A percentile compares a stretch with the other conserved stretches of the same genome.
Evolutionary conservation across 2,888 invertebrate genomes (phyloP).

Genomic region (Muschampia plurimacula): DNA sequence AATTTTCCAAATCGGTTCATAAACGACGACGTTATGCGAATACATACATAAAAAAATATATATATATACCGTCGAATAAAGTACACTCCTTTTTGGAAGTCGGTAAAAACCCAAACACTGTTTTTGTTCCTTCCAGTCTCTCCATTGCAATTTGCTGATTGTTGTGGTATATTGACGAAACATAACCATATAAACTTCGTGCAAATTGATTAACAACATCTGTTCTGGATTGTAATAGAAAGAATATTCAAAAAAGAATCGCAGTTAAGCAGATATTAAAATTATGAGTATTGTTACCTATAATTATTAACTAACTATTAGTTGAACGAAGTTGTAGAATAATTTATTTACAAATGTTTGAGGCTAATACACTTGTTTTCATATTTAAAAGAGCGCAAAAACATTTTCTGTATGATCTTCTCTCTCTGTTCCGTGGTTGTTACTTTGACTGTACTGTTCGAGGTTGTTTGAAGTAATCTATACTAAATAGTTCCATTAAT

Average conservation of each 20-base stretch:
- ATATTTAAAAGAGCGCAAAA: neutral
- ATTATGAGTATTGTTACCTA: neutral
- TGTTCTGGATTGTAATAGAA: neutral
- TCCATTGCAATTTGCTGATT: neutral
- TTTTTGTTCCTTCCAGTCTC: too few relatives aligned
- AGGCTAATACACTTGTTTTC: neutral
- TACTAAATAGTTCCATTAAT: slow-evolving; percentile 47
- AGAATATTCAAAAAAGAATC: neutral
- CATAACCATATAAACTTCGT: neutral
- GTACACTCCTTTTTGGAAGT: too few relatives aligned
- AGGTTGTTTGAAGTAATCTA: slow-evolving; percentile 39
- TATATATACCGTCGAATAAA: too few relatives aligned
- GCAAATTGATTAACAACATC: neutral
- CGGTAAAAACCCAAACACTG: too few relatives aligned
- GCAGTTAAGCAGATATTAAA: neutral
- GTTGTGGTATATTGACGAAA: neutral
- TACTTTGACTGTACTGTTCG: slow-evolving; percentile 15
- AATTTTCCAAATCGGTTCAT: too few relatives aligned
- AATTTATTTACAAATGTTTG: neutral
- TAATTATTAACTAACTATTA: too few relatives aligned
- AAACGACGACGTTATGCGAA: too few relatives aligned
- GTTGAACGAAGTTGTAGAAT: neutral
- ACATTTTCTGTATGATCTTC: neutral
- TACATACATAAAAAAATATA: too few relatives aligned
- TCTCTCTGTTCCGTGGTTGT: neutral